These are phyloP conservation scores for Drosophila nigrodunni DNA, from an alignment of 1,140 invertebrate genomes.

Conservation along the genomic window DNA sequence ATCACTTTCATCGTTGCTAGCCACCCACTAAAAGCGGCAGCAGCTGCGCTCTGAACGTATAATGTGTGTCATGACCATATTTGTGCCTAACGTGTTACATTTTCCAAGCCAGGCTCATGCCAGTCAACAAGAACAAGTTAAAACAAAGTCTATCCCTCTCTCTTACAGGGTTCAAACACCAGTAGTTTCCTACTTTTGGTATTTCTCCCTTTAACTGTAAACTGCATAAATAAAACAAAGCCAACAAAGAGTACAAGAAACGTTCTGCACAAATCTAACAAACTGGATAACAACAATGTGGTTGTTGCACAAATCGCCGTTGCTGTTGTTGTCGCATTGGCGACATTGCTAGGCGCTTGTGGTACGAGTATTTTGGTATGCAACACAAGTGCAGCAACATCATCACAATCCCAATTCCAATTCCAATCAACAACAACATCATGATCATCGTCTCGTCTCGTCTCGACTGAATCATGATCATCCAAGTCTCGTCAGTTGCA, in stretches of 20 bases:
- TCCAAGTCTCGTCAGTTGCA: slow-evolving; percentile 65
- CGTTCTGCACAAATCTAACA: slow-evolving; percentile 36
- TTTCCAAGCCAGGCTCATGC: slow-evolving; percentile 43
- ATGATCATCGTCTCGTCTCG: slow-evolving; percentile 44
- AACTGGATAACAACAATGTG: slow-evolving; percentile 63
- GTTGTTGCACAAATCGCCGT: slow-evolving; percentile 34
- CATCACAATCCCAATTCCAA: slow-evolving; percentile 45
- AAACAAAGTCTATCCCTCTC: background rate
- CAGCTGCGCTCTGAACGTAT: slow-evolving; percentile 8
- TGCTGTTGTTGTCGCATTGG: slow-evolving; percentile 50
- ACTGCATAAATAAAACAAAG: slow-evolving; percentile 78
- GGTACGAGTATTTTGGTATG: slow-evolving; percentile 68
- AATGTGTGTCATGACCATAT: slow-evolving; percentile 68
- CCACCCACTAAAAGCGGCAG: slow-evolving; percentile 27
- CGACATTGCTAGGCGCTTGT: slow-evolving; percentile 74
- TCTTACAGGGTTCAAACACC: slow-evolving; percentile 30
- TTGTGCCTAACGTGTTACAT: slow-evolving; percentile 58
- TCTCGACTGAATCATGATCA: slow-evolving; percentile 57
- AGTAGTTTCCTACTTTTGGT: slow-evolving; percentile 28
- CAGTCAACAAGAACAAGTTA: slow-evolving; percentile 36
- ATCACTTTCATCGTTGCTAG: slow-evolving; percentile 7
- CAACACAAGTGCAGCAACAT: slow-evolving; percentile 72
- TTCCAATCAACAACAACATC: slow-evolving; percentile 51
- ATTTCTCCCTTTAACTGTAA: slow-evolving; percentile 67
- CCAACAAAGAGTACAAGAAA: slow-evolving; percentile 43